phyloP scores from a whole-genome alignment of 2,113 vertebrate species.

The Athene noctua region DNA sequence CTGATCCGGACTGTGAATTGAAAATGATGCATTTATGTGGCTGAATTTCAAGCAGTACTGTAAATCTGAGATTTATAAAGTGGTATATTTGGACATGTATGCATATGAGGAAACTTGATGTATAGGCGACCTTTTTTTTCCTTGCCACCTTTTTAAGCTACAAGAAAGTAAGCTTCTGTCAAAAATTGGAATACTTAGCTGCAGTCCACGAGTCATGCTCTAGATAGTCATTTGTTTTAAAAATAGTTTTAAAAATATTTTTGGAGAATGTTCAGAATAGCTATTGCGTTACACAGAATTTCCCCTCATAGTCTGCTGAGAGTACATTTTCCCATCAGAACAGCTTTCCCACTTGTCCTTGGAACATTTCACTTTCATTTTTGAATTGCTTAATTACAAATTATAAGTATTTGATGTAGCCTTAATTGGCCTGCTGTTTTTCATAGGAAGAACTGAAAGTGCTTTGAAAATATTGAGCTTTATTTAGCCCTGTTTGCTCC shows the following conservation, averaged over 20 bases:
- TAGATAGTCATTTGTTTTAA: background rate
- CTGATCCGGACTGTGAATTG: background rate
- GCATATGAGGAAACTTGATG: background rate
- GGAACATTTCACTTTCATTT: constrained; percentile 20
- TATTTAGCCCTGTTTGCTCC: background rate
- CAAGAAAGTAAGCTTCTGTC: background rate
- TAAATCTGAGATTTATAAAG: background rate
- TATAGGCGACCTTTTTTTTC: background rate
- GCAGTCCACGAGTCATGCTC: background rate
- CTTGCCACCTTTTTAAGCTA: background rate
- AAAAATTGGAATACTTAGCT: background rate
- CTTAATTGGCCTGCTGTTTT: background rate
- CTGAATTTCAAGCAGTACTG: background rate
- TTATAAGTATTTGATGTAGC: background rate
- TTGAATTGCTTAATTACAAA: constrained; percentile 35
- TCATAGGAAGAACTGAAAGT: background rate
- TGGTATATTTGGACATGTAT: background rate
- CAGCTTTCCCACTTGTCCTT: constrained; percentile 34
- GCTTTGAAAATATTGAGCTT: background rate
- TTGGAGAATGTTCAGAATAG: constrained; percentile 19
- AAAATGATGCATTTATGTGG: background rate
- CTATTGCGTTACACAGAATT: background rate
- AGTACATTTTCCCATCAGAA: background rate
- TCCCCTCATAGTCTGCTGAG: background rate
- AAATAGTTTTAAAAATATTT: constrained; percentile 26